These are phyloP conservation scores for Scaptomyza tumidula DNA, from an alignment of 2,888 invertebrate species.

Conservation along the genomic window DNA sequence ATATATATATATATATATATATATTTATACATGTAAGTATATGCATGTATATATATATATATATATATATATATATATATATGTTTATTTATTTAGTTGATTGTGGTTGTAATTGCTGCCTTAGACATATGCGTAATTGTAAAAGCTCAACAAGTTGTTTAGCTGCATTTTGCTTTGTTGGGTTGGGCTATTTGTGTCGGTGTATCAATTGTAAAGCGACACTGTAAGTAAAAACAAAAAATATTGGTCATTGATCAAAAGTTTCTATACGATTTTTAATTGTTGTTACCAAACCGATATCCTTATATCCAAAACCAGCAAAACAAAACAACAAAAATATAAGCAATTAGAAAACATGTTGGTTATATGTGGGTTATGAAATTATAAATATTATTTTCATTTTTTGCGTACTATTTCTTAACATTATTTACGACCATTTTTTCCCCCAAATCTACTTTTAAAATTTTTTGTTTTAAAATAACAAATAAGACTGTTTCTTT, in stretches of 20 bases:
- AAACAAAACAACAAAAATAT: conserved; percentile 15
- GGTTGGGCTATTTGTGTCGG: conserved; percentile 13
- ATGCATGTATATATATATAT: background rate
- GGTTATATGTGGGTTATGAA: too few relatives aligned
- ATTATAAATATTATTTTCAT: too few relatives aligned
- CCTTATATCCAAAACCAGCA: conserved; percentile 26
- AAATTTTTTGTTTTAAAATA: too few relatives aligned
- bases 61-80: conserved; percentile 9
- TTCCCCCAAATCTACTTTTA: too few relatives aligned
- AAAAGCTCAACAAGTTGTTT: conserved; percentile 57
- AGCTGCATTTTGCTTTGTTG: conserved; percentile 48
- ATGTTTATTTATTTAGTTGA: conserved; percentile 11
- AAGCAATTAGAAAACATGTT: too few relatives aligned
- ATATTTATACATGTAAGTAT: conserved; percentile 12
- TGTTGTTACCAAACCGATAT: conserved; percentile 25
- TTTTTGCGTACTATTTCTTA: too few relatives aligned
- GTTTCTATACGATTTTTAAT: conserved; percentile 9
- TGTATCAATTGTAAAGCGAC: conserved; percentile 75
- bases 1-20: background rate
- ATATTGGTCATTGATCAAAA: conserved; percentile 33
- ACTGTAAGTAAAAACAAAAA: conserved; percentile 72
- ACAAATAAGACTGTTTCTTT: too few relatives aligned
- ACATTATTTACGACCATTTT: too few relatives aligned
- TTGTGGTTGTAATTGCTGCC: conserved; percentile 38
- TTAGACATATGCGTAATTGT: conserved; percentile 42